These are phyloP conservation scores for Quadriops clusia DNA, from an alignment of 2,888 invertebrate genomes.

Conservation along the genomic window DNA sequence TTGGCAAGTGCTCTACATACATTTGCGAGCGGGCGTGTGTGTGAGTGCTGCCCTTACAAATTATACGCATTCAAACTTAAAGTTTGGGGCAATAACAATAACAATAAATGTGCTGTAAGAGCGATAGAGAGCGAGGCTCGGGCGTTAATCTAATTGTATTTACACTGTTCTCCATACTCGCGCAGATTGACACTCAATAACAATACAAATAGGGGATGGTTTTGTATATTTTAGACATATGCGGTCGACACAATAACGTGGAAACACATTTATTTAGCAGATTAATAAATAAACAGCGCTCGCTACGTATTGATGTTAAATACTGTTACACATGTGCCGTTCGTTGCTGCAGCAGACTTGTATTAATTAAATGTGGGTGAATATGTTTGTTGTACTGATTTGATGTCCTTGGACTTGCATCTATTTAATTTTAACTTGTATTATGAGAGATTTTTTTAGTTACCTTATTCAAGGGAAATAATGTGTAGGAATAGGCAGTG, in stretches of 20 bases:
- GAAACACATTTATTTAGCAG: slow-evolving; percentile 21
- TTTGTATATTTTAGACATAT: slow-evolving; percentile 28
- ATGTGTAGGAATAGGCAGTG: too few species aligned
- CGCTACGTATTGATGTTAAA: slow-evolving; percentile 1
- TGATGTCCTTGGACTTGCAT: too few species aligned
- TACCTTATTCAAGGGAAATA: too few species aligned
- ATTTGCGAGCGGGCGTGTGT: too few species aligned
- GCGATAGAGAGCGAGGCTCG: too few species aligned
- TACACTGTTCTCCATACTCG: slow-evolving; percentile 26
- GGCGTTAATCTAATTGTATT: slow-evolving; percentile 32
- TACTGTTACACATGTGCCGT: not conserved
- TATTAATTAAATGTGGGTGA: too few species aligned
- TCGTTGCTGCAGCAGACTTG: too few species aligned
- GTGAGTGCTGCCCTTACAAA: too few species aligned
- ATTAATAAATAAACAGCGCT: slow-evolving; percentile 18
- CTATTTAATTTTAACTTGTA: too few species aligned
- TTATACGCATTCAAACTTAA: slow-evolving; percentile 24
- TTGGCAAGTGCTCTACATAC: too few species aligned
- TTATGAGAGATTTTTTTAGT: too few species aligned
- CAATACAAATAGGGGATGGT: slow-evolving; percentile 18
- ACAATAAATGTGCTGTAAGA: slow-evolving; percentile 28
- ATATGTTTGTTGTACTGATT: too few species aligned
- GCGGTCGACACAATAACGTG: slow-evolving; percentile 27
- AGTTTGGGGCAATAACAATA: slow-evolving; percentile 28
- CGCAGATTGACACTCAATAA: slow-evolving; percentile 16